Evolutionary conservation across 1,140 invertebrate species (phyloP), one percentile per base, ranked within the genome.

Genomic region (Prorops nasuta): DNA sequence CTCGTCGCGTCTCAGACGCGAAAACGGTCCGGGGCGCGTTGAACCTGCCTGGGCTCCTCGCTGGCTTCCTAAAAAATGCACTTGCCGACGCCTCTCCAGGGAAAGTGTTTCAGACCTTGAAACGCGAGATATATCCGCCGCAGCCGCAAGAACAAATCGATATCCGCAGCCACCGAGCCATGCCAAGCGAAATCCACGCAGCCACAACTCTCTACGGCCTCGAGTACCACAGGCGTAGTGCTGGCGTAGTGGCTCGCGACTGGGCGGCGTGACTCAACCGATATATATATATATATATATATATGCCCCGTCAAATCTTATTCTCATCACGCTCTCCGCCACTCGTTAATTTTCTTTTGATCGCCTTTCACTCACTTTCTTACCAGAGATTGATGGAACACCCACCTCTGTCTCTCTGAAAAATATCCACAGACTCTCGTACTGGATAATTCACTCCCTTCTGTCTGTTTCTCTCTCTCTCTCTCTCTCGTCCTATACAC

Each of bases 1-100:
- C n/a, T n/a, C n/a, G n/a, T n/a, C 43, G 36, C 44, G 42, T 60
- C 54, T 60, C 47, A 63, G 54, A 62, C 53, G 53, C 51, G 45
- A 61, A 63, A 65, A 63, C 50, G 59, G 50, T 34, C 48, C 16
- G 49, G 22, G 15, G 42, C 24, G 42, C 21, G 14, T 24, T 21
- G 50, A 40, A 63, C 50, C 40, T 46, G 48, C 46, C 41, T 35
- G 41, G 40, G 34, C n/a, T n/a, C n/a, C n/a, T n/a, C 24, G 28
- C 44, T n/a, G 39, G 50, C 49, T 49, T 64, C 50, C 44, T 71
- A 64, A 69, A 71, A 71, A 61, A 71, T 71, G 61, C 49, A 66
- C 56, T 55, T 38, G 21, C 37, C 37, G 36, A 42, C 14, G 24
- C 10, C 46, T 47, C 52, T 56, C 46, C 10, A 20, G 35, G 54